Conservation (phyloP, 1,140 invertebrate genomes). For the Drosophila truncata region DNA sequence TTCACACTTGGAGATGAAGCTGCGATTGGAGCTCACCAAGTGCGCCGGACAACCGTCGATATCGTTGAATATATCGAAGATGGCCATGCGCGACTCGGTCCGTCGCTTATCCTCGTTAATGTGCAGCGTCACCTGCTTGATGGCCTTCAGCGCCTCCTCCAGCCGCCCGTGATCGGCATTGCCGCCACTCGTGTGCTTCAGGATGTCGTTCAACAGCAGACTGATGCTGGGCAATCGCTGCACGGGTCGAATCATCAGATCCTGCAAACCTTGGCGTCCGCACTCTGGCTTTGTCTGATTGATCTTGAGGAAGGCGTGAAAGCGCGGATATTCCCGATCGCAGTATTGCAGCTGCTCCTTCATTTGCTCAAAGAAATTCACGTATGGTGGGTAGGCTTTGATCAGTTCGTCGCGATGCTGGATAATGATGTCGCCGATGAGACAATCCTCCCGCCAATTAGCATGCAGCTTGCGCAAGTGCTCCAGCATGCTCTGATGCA, state of each 20-base stretch:
- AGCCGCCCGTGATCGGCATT: conserved; percentile 94
- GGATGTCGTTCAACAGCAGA: conserved; percentile 96
- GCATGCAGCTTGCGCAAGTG: conserved; percentile 86
- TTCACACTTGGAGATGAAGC: conserved; percentile 94
- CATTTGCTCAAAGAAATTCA: conserved; percentile 98
- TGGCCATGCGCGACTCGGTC: conserved; percentile 96
- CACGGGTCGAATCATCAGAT: conserved; percentile 97
- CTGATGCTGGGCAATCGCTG: conserved; percentile 98
- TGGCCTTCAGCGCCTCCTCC: conserved; percentile 93
- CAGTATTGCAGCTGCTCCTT: conserved; percentile 96
- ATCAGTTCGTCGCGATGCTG: conserved; percentile 93
- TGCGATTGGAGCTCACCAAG: conserved; percentile 95
- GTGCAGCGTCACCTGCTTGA: conserved; percentile 97
- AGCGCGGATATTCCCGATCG: conserved; percentile 95
- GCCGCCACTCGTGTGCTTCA: conserved; percentile 94
- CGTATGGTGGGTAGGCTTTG: conserved; percentile 98
- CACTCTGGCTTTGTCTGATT: conserved; percentile 97
- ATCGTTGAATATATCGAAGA: conserved; percentile 99
- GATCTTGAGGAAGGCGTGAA: conserved; percentile 99
- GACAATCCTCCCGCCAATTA: conserved; percentile 93
- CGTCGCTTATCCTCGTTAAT: conserved; percentile 99
- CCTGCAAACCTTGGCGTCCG: conserved; percentile 96
- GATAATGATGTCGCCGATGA: conserved; percentile 95
- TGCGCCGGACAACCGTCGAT: conserved; percentile 98
- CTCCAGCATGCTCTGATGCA: conserved; percentile 93